Base-by-base conservation (phyloP, 2,888 invertebrate species). In the Polylopha cassiicola region DNA sequence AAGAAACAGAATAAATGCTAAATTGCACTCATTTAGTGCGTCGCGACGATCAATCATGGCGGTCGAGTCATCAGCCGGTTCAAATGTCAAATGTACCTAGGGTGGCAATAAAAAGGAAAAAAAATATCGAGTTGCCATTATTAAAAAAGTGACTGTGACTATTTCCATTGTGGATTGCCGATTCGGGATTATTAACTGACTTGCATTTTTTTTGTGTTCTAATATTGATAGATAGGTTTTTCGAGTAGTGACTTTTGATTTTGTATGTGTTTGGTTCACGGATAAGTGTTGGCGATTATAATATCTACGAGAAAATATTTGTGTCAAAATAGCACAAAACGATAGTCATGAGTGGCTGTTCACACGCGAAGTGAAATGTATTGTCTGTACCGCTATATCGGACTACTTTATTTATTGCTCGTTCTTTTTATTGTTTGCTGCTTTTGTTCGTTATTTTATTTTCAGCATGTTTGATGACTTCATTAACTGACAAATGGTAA, bases 81-180 rank as follows among this genome's bases (percentile, higher is more conserved):
- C 81, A 80, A 85, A 85, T 85, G 85, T 85, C 85, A 85, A 84
- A 81, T 71, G 78, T 72, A 79, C 73, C 73, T 82, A 80, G 85
- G 85, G 85, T 80, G 79, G 80, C 77, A 73, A 77, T 80, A 82
- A 84, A 82, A 81, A 67, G 74, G 67, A 64, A 75, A 73, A 77
- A 77, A 73, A 36, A 30, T 29, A 36, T 72, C 66, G 63, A 73
- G 75, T 73, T 77, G 81, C 82, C 69, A 80, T 82, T 84, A 84
- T 85, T 85, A 85, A 85, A 85, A 85, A 85, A 85, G 77, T 84
- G 84, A 85, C 85, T 81, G 77, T 77, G 76, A 84, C 82, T 85
- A 85, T 85, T 85, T 80, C 84, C 67, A 85, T 85, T 85, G 85
- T 85, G 69, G 77, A 84, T 74, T 82, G 80, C 76, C 79, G 78